Evolutionary conservation across 1,140 invertebrate genomes (phyloP).

Genomic region (Drosophila albomicans): DNA sequence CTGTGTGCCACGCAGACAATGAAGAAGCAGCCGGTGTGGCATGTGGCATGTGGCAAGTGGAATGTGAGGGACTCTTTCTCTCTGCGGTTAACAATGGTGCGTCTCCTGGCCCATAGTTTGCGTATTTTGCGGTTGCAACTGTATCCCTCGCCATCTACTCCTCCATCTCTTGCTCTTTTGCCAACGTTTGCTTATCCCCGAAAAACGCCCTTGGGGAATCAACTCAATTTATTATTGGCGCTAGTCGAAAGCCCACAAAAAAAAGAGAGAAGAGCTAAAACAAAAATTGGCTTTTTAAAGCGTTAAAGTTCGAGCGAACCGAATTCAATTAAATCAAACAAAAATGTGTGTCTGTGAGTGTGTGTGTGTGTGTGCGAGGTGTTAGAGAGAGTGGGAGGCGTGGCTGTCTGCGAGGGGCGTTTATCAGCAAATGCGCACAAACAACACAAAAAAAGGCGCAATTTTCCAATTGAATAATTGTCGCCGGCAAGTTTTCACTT

Average conservation of each 20-base stretch:
- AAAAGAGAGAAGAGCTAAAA: slow-evolving; percentile 21
- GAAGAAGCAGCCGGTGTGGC: slow-evolving; percentile 44
- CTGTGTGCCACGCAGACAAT: slow-evolving; percentile 66
- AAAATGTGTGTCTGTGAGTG: slow-evolving; percentile 40
- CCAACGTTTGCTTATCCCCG: slow-evolving; percentile 23
- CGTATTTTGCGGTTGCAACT: slow-evolving; percentile 62
- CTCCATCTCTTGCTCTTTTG: slow-evolving; percentile 12
- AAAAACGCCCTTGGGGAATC: slow-evolving; percentile 62
- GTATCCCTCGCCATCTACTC: slow-evolving; percentile 18
- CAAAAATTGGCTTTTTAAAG: slow-evolving; percentile 78
- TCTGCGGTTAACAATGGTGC: slow-evolving; percentile 76
- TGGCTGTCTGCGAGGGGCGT: slow-evolving; percentile 30
- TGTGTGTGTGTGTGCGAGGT: slow-evolving; percentile 33
- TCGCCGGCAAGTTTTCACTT: slow-evolving; percentile 80
- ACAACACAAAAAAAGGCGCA: slow-evolving; percentile 55
- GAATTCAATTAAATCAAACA: slow-evolving; percentile 76
- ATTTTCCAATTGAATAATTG: slow-evolving; percentile 84
- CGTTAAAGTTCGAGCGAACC: slow-evolving; percentile 48
- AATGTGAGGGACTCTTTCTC: slow-evolving; percentile 59
- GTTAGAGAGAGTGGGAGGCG: slow-evolving; percentile 43
- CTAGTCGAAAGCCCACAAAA: slow-evolving; percentile 42
- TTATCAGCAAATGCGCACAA: slow-evolving; percentile 26
- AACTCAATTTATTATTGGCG: slow-evolving; percentile 83
- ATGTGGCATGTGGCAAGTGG: slow-evolving; percentile 32
- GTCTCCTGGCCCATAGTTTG: slow-evolving; percentile 66